Percentiles rank a stretch among this genome's conserved stretches.
phyloP scores from a whole-genome alignment of 23 tunicate species.

The Diplosoma virens region DNA sequence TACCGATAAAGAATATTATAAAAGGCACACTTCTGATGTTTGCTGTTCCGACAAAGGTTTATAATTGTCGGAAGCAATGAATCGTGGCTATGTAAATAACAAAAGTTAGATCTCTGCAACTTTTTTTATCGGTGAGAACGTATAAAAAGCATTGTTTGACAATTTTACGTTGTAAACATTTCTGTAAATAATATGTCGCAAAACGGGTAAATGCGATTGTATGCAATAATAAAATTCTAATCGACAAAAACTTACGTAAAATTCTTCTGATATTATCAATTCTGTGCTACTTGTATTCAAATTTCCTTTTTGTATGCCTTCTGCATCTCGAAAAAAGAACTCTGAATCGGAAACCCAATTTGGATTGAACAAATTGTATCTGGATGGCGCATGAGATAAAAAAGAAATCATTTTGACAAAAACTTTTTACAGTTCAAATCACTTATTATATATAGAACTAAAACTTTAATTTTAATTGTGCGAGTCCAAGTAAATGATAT shows the following conservation, averaged over 20 bases:
- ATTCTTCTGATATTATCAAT: slow-evolving; percentile 33
- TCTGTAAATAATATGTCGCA: too few species aligned
- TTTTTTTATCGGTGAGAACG: neutral
- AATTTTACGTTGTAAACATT: too few species aligned
- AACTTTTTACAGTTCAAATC: too few species aligned
- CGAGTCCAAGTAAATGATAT: too few species aligned
- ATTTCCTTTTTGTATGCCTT: slow-evolving; percentile 51
- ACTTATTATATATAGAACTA: too few species aligned
- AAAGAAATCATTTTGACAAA: too few species aligned
- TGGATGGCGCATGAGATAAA: slow-evolving; percentile 3
- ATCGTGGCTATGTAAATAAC: neutral
- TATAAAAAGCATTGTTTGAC: neutral
- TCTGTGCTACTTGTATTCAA: slow-evolving; percentile 1
- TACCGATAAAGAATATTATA: too few species aligned
- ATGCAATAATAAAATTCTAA: neutral
- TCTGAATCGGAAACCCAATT: slow-evolving; percentile 67
- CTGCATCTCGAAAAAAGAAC: slow-evolving; percentile 51
- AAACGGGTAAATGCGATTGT: too few species aligned
- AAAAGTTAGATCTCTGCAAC: neutral
- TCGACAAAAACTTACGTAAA: slow-evolving; percentile 53
- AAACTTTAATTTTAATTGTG: too few species aligned
- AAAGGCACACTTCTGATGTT: too few species aligned
- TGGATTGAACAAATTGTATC: slow-evolving; percentile 71
- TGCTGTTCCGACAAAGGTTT: too few species aligned
- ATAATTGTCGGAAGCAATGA: too few species aligned